A percentile compares a stretch with the other conserved stretches of the same genome.
Conservation (phyloP, 2,113 vertebrate genomes). For the Larimichthys crocea region DNA sequence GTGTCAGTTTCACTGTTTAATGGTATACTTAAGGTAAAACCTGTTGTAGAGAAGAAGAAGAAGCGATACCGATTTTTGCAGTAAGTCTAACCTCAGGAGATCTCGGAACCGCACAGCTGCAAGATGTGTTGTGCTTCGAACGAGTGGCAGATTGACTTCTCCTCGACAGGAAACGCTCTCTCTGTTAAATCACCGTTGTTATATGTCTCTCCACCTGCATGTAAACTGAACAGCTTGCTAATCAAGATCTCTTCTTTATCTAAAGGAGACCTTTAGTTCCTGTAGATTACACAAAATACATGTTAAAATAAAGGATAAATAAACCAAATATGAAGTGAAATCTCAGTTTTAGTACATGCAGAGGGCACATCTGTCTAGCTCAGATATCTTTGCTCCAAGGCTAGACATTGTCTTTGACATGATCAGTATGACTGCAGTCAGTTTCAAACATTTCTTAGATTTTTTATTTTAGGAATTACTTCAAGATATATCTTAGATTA, state of each 20-base stretch:
- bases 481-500: slow-evolving; percentile 10
- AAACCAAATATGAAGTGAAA: neutral
- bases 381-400: slow-evolving; percentile 37
- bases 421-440: slow-evolving; percentile 70
- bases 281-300: neutral
- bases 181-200: neutral
- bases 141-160: slow-evolving; percentile 5
- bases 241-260: neutral
- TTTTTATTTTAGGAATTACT: slow-evolving; percentile 22
- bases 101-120: slow-evolving; percentile 48
- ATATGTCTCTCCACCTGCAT: neutral
- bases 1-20: slow-evolving; percentile 19
- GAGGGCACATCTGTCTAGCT: slow-evolving; percentile 38
- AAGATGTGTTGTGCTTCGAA: neutral
- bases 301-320: neutral
- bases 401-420: slow-evolving; percentile 40
- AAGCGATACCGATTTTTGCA: slow-evolving; percentile 48
- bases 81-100: slow-evolving; percentile 41
- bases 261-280: neutral
- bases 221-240: neutral
- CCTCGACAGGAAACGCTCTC: slow-evolving; percentile 26
- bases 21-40: slow-evolving; percentile 13
- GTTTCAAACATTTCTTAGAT: slow-evolving; percentile 36
- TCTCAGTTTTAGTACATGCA: neutral
- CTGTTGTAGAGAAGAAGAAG: slow-evolving; percentile 14